These are phyloP conservation scores for Plagodis dolabraria DNA, from an alignment of 2,888 invertebrate genomes.

Conservation along the genomic window DNA sequence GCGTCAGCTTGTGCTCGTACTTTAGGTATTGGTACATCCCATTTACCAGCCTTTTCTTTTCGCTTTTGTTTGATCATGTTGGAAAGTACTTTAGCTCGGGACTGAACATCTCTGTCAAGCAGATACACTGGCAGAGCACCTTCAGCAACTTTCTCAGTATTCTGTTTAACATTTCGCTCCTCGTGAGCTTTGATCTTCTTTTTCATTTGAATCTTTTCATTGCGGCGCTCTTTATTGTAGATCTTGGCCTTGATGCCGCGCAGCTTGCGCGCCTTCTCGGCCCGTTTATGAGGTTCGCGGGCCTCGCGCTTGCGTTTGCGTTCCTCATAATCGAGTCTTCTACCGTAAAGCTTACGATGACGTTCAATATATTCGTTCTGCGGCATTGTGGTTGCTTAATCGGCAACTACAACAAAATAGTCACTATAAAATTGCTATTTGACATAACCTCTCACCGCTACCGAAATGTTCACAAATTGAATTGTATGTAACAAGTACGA, in stretches of 20 bases:
- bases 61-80: slow-evolving; percentile 99
- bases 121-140: slow-evolving; percentile 98
- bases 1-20: slow-evolving; percentile 98
- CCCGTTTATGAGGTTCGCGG: slow-evolving; percentile 95
- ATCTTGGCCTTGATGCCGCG: slow-evolving; percentile 99
- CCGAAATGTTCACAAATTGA: not conserved
- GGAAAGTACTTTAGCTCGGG: slow-evolving; percentile 96
- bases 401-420: slow-evolving; percentile 84
- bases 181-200: slow-evolving; percentile 99
- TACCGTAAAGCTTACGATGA: slow-evolving; percentile 97
- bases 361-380: slow-evolving; percentile 99
- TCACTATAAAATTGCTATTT: slow-evolving; percentile 49
- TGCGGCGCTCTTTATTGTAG: slow-evolving; percentile 97
- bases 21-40: slow-evolving; percentile 99
- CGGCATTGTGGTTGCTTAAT: slow-evolving; percentile 90
- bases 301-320: slow-evolving; percentile 97
- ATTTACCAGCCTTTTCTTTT: slow-evolving; percentile 99
- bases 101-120: slow-evolving; percentile 98
- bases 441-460: slow-evolving; percentile 54
- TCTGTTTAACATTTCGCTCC: slow-evolving; percentile 95
- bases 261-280: slow-evolving; percentile 95
- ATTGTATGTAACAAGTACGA: not conserved
- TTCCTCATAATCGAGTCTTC: slow-evolving; percentile 98
- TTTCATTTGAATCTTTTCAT: slow-evolving; percentile 99
- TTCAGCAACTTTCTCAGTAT: slow-evolving; percentile 93